Conservation (phyloP, 1,140 invertebrate species). For the Pachypsylla venusta region DNA sequence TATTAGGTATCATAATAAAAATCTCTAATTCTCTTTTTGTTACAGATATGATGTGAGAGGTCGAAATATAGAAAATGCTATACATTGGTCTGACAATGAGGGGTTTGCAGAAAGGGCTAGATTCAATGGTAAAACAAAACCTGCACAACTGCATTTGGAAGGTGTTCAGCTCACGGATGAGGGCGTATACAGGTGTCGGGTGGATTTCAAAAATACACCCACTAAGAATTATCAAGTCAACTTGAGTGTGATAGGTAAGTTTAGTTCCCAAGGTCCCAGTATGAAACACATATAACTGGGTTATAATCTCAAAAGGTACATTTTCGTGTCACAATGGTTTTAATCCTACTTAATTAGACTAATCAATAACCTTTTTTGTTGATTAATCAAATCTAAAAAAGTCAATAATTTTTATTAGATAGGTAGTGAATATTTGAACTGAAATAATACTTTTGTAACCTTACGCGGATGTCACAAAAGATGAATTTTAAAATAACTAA, state of each 20-base stretch:
- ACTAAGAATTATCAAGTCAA: slow-evolving; percentile 71
- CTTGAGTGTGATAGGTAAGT: slow-evolving; percentile 68
- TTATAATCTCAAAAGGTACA: too few species aligned
- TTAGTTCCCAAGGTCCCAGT: slow-evolving; percentile 3
- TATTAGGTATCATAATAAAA: too few species aligned
- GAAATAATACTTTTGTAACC: too few species aligned
- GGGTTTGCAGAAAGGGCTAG: slow-evolving; percentile 57
- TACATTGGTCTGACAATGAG: slow-evolving; percentile 59
- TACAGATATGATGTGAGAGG: slow-evolving; percentile 39
- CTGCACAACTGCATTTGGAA: slow-evolving; percentile 56
- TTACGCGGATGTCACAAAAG: too few species aligned
- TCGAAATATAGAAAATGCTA: slow-evolving; percentile 50
- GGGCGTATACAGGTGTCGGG: slow-evolving; percentile 62
- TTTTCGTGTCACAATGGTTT: too few species aligned
- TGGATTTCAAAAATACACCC: slow-evolving; percentile 71
- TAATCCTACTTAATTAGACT: too few species aligned
- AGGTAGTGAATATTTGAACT: too few species aligned
- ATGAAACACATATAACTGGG: too few species aligned
- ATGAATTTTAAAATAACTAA: too few species aligned
- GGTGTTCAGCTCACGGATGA: slow-evolving; percentile 55
- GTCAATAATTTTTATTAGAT: too few species aligned
- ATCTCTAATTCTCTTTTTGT: background rate
- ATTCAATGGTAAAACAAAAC: slow-evolving; percentile 51
- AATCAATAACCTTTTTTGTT: too few species aligned
- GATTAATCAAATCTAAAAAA: too few species aligned